phyloP scores from a whole-genome alignment of 2,113 vertebrate genomes.

The Mustela nigripes region DNA sequence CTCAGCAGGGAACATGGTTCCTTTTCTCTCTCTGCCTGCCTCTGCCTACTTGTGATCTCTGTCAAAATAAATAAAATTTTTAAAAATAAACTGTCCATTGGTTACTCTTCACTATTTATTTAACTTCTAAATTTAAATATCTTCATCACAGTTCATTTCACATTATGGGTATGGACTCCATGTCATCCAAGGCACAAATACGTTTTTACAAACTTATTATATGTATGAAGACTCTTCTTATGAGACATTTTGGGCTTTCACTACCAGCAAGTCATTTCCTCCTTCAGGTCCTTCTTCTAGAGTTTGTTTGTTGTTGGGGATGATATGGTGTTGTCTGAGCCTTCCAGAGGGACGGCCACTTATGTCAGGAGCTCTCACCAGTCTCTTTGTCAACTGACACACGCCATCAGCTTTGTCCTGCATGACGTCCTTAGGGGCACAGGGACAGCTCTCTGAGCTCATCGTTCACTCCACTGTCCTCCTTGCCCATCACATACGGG shows the following conservation, averaged over 20 bases:
- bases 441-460: rapidly evolving
- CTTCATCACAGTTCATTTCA: background rate
- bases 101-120: background rate
- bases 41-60: too few relatives aligned
- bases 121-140: background rate
- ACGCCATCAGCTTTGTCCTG: rapidly evolving
- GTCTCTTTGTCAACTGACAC: background rate
- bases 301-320: background rate
- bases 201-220: background rate
- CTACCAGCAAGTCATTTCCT: background rate
- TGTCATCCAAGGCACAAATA: background rate
- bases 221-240: background rate
- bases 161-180: background rate
- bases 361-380: rapidly evolving
- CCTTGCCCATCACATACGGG: rapidly evolving
- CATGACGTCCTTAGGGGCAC: rapidly evolving
- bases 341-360: rapidly evolving
- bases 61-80: too few relatives aligned
- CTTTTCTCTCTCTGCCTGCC: too few relatives aligned
- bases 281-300: background rate
- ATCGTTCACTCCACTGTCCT: rapidly evolving
- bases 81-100: background rate
- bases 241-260: background rate
- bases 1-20: too few relatives aligned
- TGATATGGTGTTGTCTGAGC: rapidly evolving